These are phyloP conservation scores for Elaphurus davidianus DNA, from an alignment of 2,113 vertebrate genomes.

Conservation along the genomic window DNA sequence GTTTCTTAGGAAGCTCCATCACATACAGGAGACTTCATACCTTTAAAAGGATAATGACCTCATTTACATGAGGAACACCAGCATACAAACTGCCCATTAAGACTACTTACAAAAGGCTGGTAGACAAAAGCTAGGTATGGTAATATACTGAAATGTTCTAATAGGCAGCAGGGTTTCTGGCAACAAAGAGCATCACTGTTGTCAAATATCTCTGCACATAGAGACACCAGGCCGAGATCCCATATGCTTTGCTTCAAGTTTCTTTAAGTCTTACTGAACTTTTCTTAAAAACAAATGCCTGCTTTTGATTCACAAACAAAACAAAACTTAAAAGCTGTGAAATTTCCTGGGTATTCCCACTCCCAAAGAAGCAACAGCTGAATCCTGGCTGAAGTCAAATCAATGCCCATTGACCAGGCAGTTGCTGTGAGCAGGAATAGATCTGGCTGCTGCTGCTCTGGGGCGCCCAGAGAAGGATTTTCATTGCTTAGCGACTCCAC, in stretches of 20 bases:
- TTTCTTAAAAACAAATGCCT: slow-evolving; percentile 10
- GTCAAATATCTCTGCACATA: background rate
- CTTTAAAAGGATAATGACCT: slow-evolving; percentile 73
- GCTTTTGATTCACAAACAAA: background rate
- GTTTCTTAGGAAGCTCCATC: slow-evolving; percentile 50
- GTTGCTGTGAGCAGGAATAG: background rate
- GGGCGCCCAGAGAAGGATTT: too few species aligned
- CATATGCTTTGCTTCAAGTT: background rate
- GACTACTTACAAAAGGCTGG: slow-evolving; percentile 6
- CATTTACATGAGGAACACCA: slow-evolving; percentile 67
- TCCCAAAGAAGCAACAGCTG: background rate
- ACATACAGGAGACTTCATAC: slow-evolving; percentile 43
- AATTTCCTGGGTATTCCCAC: background rate
- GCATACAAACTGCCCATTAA: slow-evolving; percentile 58
- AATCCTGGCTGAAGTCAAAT: background rate
- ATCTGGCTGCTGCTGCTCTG: background rate
- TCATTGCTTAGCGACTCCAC: background rate
- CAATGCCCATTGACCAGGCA: background rate
- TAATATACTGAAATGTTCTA: slow-evolving; percentile 16
- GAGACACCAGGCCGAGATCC: background rate
- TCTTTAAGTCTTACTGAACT: background rate
- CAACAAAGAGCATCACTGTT: slow-evolving; percentile 6
- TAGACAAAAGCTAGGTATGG: slow-evolving; percentile 37
- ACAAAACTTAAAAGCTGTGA: slow-evolving; percentile 22
- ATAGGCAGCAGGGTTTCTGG: background rate